Conservation (phyloP, 2,113 vertebrate species). For the Alexandromys fortis region DNA sequence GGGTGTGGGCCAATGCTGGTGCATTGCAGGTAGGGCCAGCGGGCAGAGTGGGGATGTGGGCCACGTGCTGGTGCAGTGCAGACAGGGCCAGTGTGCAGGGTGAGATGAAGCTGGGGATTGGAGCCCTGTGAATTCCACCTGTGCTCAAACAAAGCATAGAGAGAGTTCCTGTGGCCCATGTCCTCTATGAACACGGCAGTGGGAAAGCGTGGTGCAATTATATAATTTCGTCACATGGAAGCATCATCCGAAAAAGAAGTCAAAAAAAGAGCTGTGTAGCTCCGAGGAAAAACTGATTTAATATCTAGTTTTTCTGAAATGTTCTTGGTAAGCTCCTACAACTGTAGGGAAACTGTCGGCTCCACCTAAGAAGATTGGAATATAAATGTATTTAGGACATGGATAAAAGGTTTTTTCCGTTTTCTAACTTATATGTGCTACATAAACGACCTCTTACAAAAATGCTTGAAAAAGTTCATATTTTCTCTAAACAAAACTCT, state of each 20-base stretch:
- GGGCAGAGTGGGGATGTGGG: no score
- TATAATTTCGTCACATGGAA: not conserved
- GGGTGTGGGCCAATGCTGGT: conserved; percentile 89
- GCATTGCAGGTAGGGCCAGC: conserved; percentile 93
- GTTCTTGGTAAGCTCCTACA: not conserved
- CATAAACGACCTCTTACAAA: conserved; percentile 2
- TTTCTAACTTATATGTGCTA: not conserved
- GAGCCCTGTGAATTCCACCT: not conserved
- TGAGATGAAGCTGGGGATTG: rapidly evolving
- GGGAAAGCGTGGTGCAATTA: not conserved
- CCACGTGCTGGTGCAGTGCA: conserved; percentile 93
- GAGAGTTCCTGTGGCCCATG: no score
- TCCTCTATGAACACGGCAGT: not conserved
- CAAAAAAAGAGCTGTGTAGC: not conserved
- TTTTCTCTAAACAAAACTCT: not conserved
- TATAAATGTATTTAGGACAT: not conserved
- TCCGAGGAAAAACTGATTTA: not conserved
- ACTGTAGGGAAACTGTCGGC: not conserved
- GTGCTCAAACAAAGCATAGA: not conserved
- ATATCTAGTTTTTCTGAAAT: not conserved
- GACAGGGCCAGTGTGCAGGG: conserved; percentile 81
- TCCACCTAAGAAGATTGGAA: not conserved
- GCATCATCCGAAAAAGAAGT: not conserved
- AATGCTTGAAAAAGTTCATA: not conserved
- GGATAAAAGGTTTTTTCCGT: not conserved